These are phyloP conservation scores for Candidula unifasciata DNA, from an alignment of 2,888 invertebrate genomes.

Conservation along the genomic window DNA sequence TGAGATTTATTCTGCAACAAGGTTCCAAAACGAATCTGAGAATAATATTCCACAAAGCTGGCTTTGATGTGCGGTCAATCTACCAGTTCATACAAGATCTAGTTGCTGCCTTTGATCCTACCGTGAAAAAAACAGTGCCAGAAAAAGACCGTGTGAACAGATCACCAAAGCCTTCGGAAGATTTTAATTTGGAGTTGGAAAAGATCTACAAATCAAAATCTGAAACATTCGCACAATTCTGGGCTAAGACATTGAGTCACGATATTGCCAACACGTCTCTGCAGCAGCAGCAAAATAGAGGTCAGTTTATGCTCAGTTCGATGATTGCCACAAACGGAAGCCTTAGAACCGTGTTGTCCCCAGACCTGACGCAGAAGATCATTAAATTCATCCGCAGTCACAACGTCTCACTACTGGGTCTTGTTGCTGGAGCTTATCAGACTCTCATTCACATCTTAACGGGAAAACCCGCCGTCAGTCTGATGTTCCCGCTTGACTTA, in stretches of 20 bases:
- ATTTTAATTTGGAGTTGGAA: slow-evolving; percentile 43
- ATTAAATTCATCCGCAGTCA: slow-evolving; percentile 38
- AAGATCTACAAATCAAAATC: slow-evolving; percentile 46
- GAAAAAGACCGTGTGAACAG: slow-evolving; percentile 4
- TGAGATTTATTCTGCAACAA: slow-evolving; percentile 50
- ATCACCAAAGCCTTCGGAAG: slow-evolving; percentile 26
- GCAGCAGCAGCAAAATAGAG: background rate
- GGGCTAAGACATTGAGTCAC: slow-evolving; percentile 44
- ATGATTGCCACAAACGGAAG: slow-evolving; percentile 28
- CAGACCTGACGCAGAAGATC: slow-evolving; percentile 39
- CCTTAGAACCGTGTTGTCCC: slow-evolving; percentile 27
- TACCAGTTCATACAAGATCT: slow-evolving; percentile 49
- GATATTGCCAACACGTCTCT: slow-evolving; percentile 41
- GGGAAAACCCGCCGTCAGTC: slow-evolving; percentile 41
- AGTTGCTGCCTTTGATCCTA: slow-evolving; percentile 39
- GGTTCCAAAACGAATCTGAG: slow-evolving; percentile 37
- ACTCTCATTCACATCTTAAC: slow-evolving; percentile 48
- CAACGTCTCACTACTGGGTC: slow-evolving; percentile 43
- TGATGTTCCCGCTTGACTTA: slow-evolving; percentile 51
- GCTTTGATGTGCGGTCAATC: slow-evolving; percentile 48
- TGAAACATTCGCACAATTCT: slow-evolving; percentile 48
- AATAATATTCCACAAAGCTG: slow-evolving; percentile 50
- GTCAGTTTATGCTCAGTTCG: background rate
- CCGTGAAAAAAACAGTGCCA: background rate
- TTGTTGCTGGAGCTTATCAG: slow-evolving; percentile 45